A percentile compares a stretch with the other conserved stretches of the same genome.
These are phyloP conservation scores for Ganaspis brasiliensis DNA, from an alignment of 2,888 invertebrate genomes.

Conservation along the genomic window DNA sequence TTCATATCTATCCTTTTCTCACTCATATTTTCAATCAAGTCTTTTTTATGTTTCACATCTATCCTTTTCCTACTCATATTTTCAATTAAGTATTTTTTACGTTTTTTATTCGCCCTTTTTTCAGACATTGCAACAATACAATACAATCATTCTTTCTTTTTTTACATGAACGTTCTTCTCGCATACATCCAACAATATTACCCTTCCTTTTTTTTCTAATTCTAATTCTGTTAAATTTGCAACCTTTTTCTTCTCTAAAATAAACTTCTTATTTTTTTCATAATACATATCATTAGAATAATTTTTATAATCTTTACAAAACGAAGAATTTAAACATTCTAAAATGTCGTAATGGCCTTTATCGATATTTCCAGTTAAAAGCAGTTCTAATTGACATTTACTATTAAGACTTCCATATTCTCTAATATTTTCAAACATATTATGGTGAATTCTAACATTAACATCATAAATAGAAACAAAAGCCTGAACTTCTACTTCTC, in stretches of 20 bases:
- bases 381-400: not conserved
- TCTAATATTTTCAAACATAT: not conserved
- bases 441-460: not conserved
- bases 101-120: too few relatives aligned
- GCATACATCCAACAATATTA: not conserved
- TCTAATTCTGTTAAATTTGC: too few relatives aligned
- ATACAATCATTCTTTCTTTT: slow-evolving; percentile 1
- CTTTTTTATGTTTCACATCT: too few relatives aligned
- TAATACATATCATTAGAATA: not conserved
- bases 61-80: too few relatives aligned
- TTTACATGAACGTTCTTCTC: not conserved
- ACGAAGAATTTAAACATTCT: not conserved
- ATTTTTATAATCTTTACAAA: not conserved
- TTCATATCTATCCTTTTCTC: too few relatives aligned
- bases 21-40: too few relatives aligned
- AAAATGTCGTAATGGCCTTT: not conserved
- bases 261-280: not conserved
- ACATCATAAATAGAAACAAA: not conserved
- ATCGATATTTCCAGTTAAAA: not conserved
- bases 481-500: not conserved
- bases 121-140: not conserved
- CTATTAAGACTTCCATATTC: not conserved
- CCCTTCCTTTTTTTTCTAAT: not conserved
- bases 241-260: not conserved
- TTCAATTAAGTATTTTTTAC: too few relatives aligned